Percentiles rank a stretch among this genome's conserved stretches.
Evolutionary conservation across 2,797 vertebrate genomes (phyloP).

Genomic region (Sciurus carolinensis): DNA sequence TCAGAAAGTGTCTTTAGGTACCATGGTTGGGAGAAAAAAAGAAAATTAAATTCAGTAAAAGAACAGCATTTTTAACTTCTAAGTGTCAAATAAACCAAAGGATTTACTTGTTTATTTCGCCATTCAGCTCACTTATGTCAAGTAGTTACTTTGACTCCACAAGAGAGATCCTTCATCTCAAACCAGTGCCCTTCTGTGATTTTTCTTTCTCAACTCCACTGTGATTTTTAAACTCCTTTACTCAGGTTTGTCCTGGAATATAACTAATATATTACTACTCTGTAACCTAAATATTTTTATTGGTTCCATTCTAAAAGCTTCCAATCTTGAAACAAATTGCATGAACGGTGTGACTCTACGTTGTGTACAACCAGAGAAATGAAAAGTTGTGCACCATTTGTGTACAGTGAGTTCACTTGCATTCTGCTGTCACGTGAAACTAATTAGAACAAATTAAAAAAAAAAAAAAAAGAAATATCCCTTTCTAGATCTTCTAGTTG

Average conservation of each 20-base stretch:
- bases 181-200: background rate
- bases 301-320: too few species aligned
- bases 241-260: background rate
- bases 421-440: too few species aligned
- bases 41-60: background rate
- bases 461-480: too few species aligned
- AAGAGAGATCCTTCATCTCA: background rate
- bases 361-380: too few species aligned
- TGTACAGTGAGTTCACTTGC: too few species aligned
- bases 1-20: constrained; percentile 11
- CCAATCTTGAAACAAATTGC: too few species aligned
- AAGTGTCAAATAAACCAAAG: background rate
- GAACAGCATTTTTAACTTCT: background rate
- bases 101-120: background rate
- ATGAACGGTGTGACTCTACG: too few species aligned
- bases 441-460: too few species aligned
- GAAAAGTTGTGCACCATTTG: too few species aligned
- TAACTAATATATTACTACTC: too few species aligned
- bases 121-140: background rate
- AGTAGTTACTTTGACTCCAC: background rate
- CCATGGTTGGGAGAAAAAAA: background rate
- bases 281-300: too few species aligned
- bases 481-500: background rate
- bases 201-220: background rate
- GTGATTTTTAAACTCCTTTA: background rate